Percentiles rank a stretch among this genome's conserved stretches.
These are phyloP conservation scores for Notarius lentiginosus DNA, from an alignment of 2,113 vertebrate species.

Conservation along the genomic window DNA sequence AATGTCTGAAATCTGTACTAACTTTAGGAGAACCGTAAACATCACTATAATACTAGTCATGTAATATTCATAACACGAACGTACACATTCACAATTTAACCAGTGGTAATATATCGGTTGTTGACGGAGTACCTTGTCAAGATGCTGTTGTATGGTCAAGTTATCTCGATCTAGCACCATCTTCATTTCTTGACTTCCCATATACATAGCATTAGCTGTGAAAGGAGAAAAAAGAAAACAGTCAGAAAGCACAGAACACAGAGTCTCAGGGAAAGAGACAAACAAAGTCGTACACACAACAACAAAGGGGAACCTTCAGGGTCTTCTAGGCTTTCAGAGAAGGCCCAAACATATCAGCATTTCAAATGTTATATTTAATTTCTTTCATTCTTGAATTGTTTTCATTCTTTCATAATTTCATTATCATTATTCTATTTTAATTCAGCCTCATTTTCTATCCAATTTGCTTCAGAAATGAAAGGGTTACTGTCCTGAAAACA, in stretches of 20 bases:
- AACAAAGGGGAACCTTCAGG: too few relatives aligned
- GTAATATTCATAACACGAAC: not conserved
- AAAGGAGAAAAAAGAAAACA: conserved; percentile 34
- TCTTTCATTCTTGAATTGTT: too few relatives aligned
- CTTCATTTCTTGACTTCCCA: conserved; percentile 92
- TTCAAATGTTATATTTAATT: too few relatives aligned
- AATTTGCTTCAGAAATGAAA: too few relatives aligned
- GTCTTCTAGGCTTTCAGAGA: too few relatives aligned
- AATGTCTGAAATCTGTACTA: not conserved
- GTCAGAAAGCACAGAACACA: not conserved
- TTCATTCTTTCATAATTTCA: too few relatives aligned
- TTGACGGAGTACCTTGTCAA: conserved; percentile 82
- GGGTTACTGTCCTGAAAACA: too few relatives aligned
- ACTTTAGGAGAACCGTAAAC: not conserved
- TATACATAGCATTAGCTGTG: conserved; percentile 86
- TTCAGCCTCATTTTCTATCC: too few relatives aligned
- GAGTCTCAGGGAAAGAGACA: not conserved
- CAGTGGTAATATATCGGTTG: not conserved
- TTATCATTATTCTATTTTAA: too few relatives aligned
- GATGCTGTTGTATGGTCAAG: conserved; percentile 77
- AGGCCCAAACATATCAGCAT: too few relatives aligned
- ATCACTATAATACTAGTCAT: not conserved
- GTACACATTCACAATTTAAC: not conserved
- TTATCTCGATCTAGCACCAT: conserved; percentile 83
- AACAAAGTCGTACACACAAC: not conserved